Evolutionary conservation across 1,140 invertebrate species (phyloP).

Genomic region (Paraescarpia echinospica): DNA sequence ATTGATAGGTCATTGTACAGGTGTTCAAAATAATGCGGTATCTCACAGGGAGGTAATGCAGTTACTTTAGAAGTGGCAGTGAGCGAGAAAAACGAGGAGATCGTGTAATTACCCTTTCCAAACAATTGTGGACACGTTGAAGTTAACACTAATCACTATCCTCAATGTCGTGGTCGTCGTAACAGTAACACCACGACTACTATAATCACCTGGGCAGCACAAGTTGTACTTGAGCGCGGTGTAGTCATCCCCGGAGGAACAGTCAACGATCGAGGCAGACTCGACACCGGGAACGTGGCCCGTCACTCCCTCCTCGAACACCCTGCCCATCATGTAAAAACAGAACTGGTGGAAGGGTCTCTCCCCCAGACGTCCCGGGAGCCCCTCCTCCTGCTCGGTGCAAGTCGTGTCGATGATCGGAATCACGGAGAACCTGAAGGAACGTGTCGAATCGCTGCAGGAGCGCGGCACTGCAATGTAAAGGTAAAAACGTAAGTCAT

Average conservation of each 20-base stretch:
- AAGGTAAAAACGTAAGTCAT: too few relatives aligned
- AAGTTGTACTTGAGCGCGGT: not conserved
- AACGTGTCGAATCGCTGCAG: not conserved
- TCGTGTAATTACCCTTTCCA: too few relatives aligned
- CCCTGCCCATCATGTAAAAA: not conserved
- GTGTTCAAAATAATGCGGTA: too few relatives aligned
- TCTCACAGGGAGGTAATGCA: too few relatives aligned
- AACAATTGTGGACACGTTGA: too few relatives aligned
- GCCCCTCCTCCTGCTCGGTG: not conserved
- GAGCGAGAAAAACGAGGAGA: too few relatives aligned
- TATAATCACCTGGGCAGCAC: not conserved
- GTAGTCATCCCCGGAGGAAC: not conserved
- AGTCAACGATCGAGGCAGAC: not conserved
- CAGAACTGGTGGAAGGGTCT: not conserved
- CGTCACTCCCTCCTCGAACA: not conserved
- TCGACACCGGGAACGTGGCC: not conserved
- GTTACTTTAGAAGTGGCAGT: too few relatives aligned
- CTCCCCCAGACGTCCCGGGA: not conserved
- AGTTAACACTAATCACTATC: not conserved
- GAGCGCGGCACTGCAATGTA: not conserved
- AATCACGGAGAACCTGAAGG: not conserved
- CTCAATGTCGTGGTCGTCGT: not conserved
- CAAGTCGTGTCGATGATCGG: not conserved
- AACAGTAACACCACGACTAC: not conserved
- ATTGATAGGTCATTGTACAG: too few relatives aligned